phyloP scores from a whole-genome alignment of 2,797 vertebrate species.

The Lagodon rhomboides region DNA sequence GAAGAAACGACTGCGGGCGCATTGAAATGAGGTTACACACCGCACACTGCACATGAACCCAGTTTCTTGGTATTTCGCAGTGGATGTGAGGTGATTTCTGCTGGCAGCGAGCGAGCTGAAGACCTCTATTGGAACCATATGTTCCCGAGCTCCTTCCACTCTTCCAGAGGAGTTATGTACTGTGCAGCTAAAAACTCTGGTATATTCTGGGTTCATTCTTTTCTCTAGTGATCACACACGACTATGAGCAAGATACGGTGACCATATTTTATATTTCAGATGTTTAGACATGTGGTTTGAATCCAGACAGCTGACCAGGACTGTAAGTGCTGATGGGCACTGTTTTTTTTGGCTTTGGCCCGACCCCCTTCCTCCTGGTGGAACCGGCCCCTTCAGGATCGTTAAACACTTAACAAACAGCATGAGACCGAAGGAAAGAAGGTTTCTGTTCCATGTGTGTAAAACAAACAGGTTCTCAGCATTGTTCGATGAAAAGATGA shows the following conservation, averaged over 20 bases:
- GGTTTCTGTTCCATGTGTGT: not conserved
- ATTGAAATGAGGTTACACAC: not conserved
- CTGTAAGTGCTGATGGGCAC: not conserved
- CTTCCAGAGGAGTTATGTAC: slow-evolving; percentile 15
- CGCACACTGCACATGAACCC: slow-evolving; percentile 26
- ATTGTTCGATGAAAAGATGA: not conserved
- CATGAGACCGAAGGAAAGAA: not conserved
- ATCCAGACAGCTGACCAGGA: not conserved
- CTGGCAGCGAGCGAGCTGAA: slow-evolving; percentile 34
- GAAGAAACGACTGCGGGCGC: not conserved
- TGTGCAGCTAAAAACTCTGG: not conserved
- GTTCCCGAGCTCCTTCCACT: slow-evolving; percentile 40
- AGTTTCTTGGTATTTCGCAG: slow-evolving; percentile 19
- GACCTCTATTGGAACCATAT: slow-evolving; percentile 73
- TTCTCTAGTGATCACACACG: not conserved
- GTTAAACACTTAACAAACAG: not conserved
- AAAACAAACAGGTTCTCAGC: slow-evolving; percentile 3
- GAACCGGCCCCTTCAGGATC: not conserved
- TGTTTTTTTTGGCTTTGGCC: not conserved
- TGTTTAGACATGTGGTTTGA: not conserved
- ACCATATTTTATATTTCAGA: not conserved
- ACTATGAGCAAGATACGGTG: not conserved
- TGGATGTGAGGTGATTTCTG: slow-evolving; percentile 50
- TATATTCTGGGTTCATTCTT: not conserved
- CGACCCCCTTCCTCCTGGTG: not conserved